Percentiles rank a stretch among this genome's conserved stretches.
These are phyloP conservation scores for Denticeps clupeoides DNA, from an alignment of 2,797 vertebrate genomes.

Conservation along the genomic window DNA sequence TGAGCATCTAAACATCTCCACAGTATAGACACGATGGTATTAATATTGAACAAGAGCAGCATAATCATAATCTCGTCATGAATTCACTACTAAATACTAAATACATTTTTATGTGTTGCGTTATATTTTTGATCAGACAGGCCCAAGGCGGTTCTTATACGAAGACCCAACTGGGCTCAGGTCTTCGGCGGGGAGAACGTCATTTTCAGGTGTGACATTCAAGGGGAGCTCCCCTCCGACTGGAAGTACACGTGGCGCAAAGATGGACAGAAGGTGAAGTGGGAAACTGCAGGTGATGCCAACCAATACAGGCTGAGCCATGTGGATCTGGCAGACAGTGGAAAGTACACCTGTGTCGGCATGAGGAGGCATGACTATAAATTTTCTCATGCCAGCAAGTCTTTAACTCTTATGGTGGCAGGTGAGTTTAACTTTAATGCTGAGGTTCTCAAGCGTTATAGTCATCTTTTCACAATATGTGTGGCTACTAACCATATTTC, in stretches of 20 bases:
- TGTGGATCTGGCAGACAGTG: background rate
- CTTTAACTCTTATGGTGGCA: background rate
- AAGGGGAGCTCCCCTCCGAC: background rate
- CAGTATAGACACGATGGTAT: background rate
- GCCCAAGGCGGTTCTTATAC: background rate
- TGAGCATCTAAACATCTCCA: slow-evolving; percentile 1
- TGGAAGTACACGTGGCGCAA: slow-evolving; percentile 3
- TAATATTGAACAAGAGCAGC: background rate
- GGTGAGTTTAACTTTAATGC: background rate
- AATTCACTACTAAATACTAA: too few relatives aligned
- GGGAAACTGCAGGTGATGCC: background rate
- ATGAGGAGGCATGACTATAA: background rate
- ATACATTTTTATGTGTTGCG: too few relatives aligned
- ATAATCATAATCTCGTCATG: too few relatives aligned
- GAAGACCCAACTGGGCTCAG: background rate
- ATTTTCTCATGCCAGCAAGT: background rate
- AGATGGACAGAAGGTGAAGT: background rate
- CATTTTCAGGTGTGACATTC: slow-evolving; percentile 6
- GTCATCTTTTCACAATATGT: too few relatives aligned
- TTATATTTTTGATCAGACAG: background rate
- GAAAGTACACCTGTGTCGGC: background rate
- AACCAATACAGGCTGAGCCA: background rate
- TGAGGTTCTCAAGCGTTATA: too few relatives aligned
- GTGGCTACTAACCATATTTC: too few relatives aligned
- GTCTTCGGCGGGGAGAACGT: slow-evolving; percentile 5